Evolutionary conservation across 2,113 vertebrate species (phyloP), one percentile per base, ranked within the genome.

Genomic region (Megalops atlanticus): DNA sequence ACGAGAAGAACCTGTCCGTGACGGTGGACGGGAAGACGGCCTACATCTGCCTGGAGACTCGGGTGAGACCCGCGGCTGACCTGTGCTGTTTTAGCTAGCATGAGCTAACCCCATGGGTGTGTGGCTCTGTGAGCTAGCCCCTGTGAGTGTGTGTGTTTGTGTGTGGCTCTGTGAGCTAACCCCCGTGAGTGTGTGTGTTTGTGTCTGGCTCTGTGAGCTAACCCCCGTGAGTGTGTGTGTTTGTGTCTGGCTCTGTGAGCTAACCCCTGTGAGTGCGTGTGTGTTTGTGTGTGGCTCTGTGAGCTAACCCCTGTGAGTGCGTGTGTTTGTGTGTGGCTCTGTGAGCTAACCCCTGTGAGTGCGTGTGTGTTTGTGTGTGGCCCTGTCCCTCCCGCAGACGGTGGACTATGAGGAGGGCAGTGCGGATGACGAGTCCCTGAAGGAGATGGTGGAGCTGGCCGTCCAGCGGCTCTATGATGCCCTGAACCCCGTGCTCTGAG

Each of bases 361-460:
- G n/a, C n/a, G n/a, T n/a, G 12, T 58, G 12, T 39, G 40, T 80
- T 3, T 18, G 40, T 33, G 47, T 58, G 0, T 91, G 82, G n/a
- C 27, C 74, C n/a, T 81, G 3, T 85, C 40, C 3, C 24, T 85
- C 27, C 87, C 64, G 0, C 91, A 98, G 98, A 88, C 89, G 0
- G 97, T 97, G 58, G 89, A 94, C 11, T 97, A 92, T n/a, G 96
- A 96, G 81, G 94, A 96, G 35, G 93, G 94, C 31, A 94, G 94
- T 0, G 85, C 93, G 4, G 97, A 98, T 0, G 97, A 99, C 0
- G 97, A 98, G 79, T 92, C 95, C 52, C 93, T 99, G 68, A 93
- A 92, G 47, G 97, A 98, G 84, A 96, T 97, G 96, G 92, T 98
- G 77, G 96, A 98, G 35, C 86, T 97, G 58, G 95, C 97, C 0